Percentiles rank a stretch among this genome's conserved stretches.
Evolutionary conservation across 2,888 invertebrate species (phyloP).

Genomic region (Acanthopleura granulata): DNA sequence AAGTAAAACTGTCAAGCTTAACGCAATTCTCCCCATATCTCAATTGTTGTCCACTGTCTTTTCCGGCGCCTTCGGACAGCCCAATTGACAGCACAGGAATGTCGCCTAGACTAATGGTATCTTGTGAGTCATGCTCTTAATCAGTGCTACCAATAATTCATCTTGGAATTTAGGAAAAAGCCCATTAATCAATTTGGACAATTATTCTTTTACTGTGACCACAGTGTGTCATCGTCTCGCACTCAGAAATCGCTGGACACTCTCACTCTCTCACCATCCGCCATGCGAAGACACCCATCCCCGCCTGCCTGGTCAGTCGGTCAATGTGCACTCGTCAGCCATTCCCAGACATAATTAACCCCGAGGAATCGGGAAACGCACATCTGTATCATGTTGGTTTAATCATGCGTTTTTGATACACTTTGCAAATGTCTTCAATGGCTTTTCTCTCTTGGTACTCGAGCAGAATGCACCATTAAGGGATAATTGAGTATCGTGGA

Average conservation of each 20-base stretch:
- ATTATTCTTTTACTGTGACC: constrained; percentile 1
- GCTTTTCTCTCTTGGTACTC: background rate
- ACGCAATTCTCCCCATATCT: background rate
- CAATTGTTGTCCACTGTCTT: background rate
- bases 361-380: background rate
- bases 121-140: background rate
- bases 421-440: constrained; percentile 1
- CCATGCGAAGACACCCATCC: background rate
- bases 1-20: background rate
- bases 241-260: too few species aligned
- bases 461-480: background rate
- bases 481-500: background rate
- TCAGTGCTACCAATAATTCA: background rate
- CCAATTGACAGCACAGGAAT: background rate
- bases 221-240: background rate
- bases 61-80: background rate
- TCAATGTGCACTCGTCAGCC: background rate
- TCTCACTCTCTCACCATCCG: too few species aligned
- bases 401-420: constrained; percentile 10
- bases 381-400: background rate
- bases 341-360: background rate
- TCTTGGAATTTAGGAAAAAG: background rate
- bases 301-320: background rate
- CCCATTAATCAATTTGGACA: constrained; percentile 10
- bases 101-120: constrained; percentile 5